phyloP scores from a whole-genome alignment of 2,113 vertebrate genomes.

The Lycocorax pyrrhopterus region DNA sequence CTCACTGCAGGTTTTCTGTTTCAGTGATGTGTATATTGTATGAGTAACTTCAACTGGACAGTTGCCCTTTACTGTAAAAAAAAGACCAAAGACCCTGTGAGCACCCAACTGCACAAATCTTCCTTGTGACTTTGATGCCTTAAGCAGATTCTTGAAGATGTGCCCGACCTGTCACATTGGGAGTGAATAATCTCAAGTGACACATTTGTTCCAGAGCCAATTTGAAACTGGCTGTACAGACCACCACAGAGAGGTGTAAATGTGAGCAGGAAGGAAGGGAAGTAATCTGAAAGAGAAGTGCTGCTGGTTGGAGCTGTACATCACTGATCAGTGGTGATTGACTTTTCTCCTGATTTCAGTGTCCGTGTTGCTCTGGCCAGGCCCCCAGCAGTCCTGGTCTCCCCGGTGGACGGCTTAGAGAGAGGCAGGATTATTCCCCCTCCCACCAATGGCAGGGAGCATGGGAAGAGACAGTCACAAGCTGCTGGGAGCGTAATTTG shows the following conservation, averaged over 20 bases:
- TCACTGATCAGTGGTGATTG: background rate
- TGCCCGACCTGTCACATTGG: accelerated
- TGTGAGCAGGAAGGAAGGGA: background rate
- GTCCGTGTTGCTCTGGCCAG: accelerated
- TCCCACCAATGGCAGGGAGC: accelerated
- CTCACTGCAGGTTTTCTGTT: background rate
- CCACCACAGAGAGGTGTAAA: background rate
- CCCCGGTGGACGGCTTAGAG: accelerated
- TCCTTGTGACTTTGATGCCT: background rate
- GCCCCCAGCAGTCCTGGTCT: background rate
- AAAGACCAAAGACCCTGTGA: background rate
- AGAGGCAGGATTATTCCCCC: background rate
- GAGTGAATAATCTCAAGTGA: background rate
- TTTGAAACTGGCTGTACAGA: background rate
- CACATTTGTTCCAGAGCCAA: background rate
- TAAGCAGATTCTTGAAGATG: background rate
- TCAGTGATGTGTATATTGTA: background rate
- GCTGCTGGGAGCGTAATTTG: background rate
- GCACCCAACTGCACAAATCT: background rate
- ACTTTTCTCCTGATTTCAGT: background rate
- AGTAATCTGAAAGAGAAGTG: background rate
- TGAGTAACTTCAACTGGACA: background rate
- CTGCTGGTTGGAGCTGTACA: background rate
- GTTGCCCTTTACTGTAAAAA: background rate
- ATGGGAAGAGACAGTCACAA: background rate